Evolutionary conservation across 2,888 invertebrate genomes (phyloP).

Genomic region (Alcis repandata): DNA sequence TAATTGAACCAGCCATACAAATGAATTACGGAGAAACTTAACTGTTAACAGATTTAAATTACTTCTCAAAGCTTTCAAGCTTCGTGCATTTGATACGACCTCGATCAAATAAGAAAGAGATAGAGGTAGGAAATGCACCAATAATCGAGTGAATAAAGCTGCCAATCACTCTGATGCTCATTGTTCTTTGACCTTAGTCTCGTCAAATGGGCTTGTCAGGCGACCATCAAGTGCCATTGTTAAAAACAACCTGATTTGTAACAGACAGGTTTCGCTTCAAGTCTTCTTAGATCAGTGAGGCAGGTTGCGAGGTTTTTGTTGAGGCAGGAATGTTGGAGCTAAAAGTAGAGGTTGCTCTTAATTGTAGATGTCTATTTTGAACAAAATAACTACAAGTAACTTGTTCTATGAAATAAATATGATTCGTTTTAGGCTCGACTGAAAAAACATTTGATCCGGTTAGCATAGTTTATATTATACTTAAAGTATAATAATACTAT

Average conservation of each 20-base stretch:
- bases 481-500: no score
- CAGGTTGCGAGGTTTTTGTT: slow-evolving; percentile 17
- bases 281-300: slow-evolving; percentile 25
- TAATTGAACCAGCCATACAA: neutral
- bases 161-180: slow-evolving; percentile 63
- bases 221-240: slow-evolving; percentile 42
- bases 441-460: neutral
- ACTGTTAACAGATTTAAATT: neutral
- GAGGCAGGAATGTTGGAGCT: slow-evolving; percentile 15
- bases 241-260: slow-evolving; percentile 36
- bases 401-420: neutral
- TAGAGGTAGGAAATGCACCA: slow-evolving; percentile 45
- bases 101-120: slow-evolving; percentile 12
- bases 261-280: slow-evolving; percentile 36
- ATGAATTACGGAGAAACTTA: neutral
- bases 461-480: no score
- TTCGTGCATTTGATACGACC: slow-evolving; percentile 14
- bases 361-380: slow-evolving; percentile 1
- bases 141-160: slow-evolving; percentile 48
- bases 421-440: neutral
- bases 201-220: slow-evolving; percentile 33
- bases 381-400: neutral
- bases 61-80: slow-evolving; percentile 7
- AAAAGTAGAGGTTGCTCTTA: slow-evolving; percentile 1
- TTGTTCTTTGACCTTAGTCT: slow-evolving; percentile 63